Evolutionary conservation across 2,113 vertebrate genomes (phyloP).

Genomic region (Esox niger): DNA sequence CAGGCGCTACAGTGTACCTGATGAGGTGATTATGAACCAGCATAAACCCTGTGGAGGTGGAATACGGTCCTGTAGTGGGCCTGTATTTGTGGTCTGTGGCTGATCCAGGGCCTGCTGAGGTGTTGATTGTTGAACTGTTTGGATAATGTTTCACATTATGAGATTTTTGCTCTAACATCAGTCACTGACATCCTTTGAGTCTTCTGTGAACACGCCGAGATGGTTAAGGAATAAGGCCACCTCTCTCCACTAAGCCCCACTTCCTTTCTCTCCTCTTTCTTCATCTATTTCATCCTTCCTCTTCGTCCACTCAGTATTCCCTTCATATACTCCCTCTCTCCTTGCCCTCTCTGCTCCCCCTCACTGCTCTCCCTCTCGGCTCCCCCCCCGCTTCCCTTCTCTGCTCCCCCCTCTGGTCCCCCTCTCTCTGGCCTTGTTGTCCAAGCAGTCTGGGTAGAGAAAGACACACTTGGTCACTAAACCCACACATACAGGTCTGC

Average conservation of each 20-base stretch:
- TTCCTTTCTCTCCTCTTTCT: neutral
- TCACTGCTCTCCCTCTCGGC: neutral
- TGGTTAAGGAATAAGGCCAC: neutral
- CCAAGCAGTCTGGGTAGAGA: neutral
- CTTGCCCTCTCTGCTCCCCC: neutral
- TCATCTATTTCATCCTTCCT: neutral
- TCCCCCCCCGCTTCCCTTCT: neutral
- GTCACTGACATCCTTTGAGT: neutral
- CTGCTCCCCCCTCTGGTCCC: neutral
- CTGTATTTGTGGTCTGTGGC: neutral
- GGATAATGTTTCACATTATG: conserved; percentile 5
- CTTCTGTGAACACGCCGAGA: too few relatives aligned
- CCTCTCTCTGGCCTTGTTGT: neutral
- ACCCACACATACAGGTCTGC: conserved; percentile 29
- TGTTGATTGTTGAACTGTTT: conserved; percentile 49
- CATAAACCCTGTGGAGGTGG: neutral
- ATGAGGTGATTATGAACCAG: conserved; percentile 50
- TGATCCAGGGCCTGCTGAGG: conserved; percentile 47
- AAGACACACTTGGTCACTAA: neutral
- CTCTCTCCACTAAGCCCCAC: neutral
- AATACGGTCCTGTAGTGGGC: neutral
- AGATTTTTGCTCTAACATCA: neutral
- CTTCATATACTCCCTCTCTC: neutral
- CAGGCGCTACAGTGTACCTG: conserved; percentile 16
- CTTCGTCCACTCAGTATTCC: neutral